A percentile compares a stretch with the other conserved stretches of the same genome.
Evolutionary conservation across 2,888 invertebrate species (phyloP).

Genomic region (Barypeithes pellucidus): DNA sequence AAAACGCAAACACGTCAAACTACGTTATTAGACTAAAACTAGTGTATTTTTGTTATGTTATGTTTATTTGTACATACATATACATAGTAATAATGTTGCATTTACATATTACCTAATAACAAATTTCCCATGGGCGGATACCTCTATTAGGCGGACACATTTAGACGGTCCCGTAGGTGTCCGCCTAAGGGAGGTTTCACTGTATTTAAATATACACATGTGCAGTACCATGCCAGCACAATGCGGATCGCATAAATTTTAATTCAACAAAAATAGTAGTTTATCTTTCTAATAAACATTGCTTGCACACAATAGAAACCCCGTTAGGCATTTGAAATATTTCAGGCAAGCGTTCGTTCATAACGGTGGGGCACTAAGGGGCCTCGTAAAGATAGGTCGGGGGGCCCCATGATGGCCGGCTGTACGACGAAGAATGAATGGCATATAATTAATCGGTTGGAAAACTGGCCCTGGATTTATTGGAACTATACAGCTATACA

Average conservation of each 20-base stretch:
- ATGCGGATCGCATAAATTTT: constrained; percentile 37
- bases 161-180: no score
- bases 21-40: no score
- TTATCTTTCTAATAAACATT: constrained; percentile 40
- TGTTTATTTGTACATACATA: no score
- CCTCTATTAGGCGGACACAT: no score
- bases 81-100: no score
- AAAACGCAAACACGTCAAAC: no score
- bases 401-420: constrained; percentile 33
- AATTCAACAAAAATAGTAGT: constrained; percentile 37
- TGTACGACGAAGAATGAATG: constrained; percentile 45
- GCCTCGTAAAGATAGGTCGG: constrained; percentile 49
- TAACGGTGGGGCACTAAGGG: constrained; percentile 44
- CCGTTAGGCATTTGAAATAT: constrained; percentile 48
- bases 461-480: constrained; percentile 47
- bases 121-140: no score
- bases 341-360: constrained; percentile 37
- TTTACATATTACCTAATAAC: no score
- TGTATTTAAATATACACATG: no score
- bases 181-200: no score
- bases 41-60: no score
- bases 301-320: constrained; percentile 49
- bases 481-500: constrained; percentile 16
- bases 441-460: constrained; percentile 43
- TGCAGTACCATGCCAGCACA: background rate